These are phyloP conservation scores for Danio choprae DNA, from an alignment of 2,797 vertebrate species.

Conservation along the genomic window DNA sequence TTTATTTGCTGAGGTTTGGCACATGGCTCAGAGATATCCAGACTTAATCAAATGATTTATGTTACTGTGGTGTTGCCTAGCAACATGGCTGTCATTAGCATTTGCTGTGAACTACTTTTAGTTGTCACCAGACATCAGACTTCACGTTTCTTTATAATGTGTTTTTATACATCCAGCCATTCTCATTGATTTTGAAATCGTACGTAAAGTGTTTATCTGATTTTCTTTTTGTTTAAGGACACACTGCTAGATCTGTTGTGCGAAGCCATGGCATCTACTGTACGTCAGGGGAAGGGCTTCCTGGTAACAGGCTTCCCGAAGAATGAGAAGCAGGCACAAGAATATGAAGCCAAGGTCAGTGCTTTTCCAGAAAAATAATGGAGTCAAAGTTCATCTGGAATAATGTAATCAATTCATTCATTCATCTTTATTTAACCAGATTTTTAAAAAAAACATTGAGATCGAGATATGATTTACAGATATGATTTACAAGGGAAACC, in stretches of 20 bases:
- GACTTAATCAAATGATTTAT: conserved; percentile 59
- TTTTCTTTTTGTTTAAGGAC: conserved; percentile 72
- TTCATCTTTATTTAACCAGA: too few relatives aligned
- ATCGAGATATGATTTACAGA: too few relatives aligned
- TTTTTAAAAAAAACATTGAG: too few relatives aligned
- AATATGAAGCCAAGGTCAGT: conserved; percentile 86
- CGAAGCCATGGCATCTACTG: conserved; percentile 79
- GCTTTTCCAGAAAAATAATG: background rate
- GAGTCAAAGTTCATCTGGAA: too few relatives aligned
- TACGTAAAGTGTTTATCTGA: conserved; percentile 15
- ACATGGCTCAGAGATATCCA: conserved; percentile 16
- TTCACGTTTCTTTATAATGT: conserved; percentile 23
- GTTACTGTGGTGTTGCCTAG: conserved; percentile 69
- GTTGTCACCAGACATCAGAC: conserved; percentile 29
- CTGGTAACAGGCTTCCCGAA: conserved; percentile 88
- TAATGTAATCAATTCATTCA: background rate
- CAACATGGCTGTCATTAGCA: conserved; percentile 65
- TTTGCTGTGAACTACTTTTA: conserved; percentile 53
- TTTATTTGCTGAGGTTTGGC: background rate
- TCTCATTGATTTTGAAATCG: background rate
- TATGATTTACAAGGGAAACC: too few relatives aligned
- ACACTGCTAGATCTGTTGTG: conserved; percentile 85
- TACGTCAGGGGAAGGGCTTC: conserved; percentile 81
- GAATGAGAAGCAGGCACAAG: conserved; percentile 85
- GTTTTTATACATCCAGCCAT: background rate